Conservation (phyloP, 64 coral and sea anemone genomes). For the Catalaphyllia jardinei region DNA sequence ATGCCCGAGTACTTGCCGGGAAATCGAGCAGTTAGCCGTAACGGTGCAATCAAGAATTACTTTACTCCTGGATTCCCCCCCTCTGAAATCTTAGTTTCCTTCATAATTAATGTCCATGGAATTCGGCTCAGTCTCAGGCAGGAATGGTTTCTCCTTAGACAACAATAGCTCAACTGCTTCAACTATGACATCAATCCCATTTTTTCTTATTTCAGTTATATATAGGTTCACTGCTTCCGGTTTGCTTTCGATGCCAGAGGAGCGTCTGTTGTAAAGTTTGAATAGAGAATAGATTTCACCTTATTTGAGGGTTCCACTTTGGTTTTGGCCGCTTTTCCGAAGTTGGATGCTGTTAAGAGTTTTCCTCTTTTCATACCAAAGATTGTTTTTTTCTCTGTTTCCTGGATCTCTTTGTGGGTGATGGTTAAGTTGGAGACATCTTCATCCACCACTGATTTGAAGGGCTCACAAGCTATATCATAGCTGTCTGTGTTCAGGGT, state of each 20-base stretch:
- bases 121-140: no score
- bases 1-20: no score
- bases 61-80: no score
- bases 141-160: slow-evolving; percentile 43
- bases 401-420: slow-evolving; percentile 52
- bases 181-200: background rate
- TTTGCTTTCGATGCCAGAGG: slow-evolving; percentile 29
- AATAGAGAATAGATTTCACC: slow-evolving; percentile 54
- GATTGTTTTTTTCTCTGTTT: slow-evolving; percentile 54
- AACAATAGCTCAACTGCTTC: slow-evolving; percentile 35
- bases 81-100: no score
- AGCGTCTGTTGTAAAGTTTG: slow-evolving; percentile 42
- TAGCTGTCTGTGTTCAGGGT: slow-evolving; percentile 44
- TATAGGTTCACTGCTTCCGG: slow-evolving; percentile 8
- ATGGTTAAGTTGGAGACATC: slow-evolving; percentile 44
- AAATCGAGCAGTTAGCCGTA: no score
- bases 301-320: slow-evolving; percentile 20
- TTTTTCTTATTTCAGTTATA: background rate
- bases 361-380: slow-evolving; percentile 56
- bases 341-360: slow-evolving; percentile 53
- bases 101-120: no score
- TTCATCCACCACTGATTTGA: slow-evolving; percentile 64
- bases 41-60: no score
- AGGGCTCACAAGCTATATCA: slow-evolving; percentile 60
- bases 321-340: slow-evolving; percentile 9